Percentiles rank a stretch among this genome's conserved stretches.
Conservation (phyloP, 1,140 invertebrate species). For the Pteromalus puparum region DNA sequence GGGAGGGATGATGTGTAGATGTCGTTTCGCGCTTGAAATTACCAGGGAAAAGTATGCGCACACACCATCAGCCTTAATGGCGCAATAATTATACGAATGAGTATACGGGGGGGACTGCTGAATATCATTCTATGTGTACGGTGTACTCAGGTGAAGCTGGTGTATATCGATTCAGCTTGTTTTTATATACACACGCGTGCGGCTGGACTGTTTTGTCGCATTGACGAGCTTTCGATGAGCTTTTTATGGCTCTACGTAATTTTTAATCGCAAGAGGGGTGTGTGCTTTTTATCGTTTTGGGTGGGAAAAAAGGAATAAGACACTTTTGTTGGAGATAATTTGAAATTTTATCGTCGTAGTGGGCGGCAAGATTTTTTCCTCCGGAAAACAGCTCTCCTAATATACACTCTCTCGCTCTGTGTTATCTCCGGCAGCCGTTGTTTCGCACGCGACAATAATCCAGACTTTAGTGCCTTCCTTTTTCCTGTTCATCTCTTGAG, state of each 20-base stretch:
- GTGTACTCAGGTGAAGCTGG: too few species aligned
- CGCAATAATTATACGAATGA: background rate
- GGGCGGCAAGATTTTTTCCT: background rate
- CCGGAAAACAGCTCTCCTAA: background rate
- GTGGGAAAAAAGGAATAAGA: background rate
- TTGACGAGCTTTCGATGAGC: background rate
- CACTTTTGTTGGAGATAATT: background rate
- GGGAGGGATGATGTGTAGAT: background rate
- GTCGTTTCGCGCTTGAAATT: background rate
- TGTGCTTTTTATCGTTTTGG: background rate
- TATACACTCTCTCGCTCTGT: background rate
- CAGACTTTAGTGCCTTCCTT: conserved; percentile 3
- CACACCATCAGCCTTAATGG: background rate
- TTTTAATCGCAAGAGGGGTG: background rate
- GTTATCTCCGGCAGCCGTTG: background rate
- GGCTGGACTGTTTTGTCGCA: too few species aligned
- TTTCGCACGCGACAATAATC: conserved; percentile 49
- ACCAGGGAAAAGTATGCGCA: background rate
- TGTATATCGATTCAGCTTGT: too few species aligned
- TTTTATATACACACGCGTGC: too few species aligned
- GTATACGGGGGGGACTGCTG: background rate
- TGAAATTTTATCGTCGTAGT: background rate
- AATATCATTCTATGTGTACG: background rate
- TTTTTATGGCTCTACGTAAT: background rate
- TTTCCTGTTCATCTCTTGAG: conserved; percentile 18